Base-by-base conservation (phyloP, 2,797 vertebrate species). In the Scleropages formosus region DNA sequence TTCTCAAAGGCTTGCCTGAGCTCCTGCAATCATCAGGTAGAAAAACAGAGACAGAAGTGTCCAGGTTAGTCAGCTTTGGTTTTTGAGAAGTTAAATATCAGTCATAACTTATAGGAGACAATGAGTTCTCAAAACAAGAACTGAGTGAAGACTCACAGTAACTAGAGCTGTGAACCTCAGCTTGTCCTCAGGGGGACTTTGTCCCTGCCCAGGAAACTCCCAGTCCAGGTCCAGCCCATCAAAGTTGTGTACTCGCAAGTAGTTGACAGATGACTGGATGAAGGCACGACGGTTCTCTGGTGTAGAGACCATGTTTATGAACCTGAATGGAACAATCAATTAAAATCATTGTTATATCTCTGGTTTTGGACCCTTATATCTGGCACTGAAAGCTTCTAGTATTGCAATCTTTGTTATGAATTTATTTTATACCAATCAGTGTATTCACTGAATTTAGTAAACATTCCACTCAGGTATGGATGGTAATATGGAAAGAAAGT, bases 211-310 rank as follows among this genome's bases (percentile, higher is more conserved):
- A 0, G 94, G 94, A 72, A 90, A 95, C 77, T 94, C 84, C 92
- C 95, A 95, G 79, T 85, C 93, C 77, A 96, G 84, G 72, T 95
- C 94, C 53, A 95, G 53, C 0, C 94, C 94, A 4, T 95, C 93
- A 69, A 96, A 95, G 26, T 80, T 78, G 71, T 94, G 82, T 6
- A 39, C 68, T 31, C 92, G 89, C 77, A 95, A 88, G 84, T 85
- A 89, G 24, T 18, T 49, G 71, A 92, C 83, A 8, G 84, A 90
- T 0, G 93, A 95, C 39, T 0, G 73, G 75, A 94, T 91, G 79
- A 96, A 95, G 24, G 18, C 69, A 4, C 78, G 75, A 2, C 92
- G 89, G 56, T 46, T 91, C 75, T 81, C 81, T 4, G 82, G 44
- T 4, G 53, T 89, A 76, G 88, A 73, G n/a, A 94, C 88, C 93